phyloP scores from a whole-genome alignment of 2,888 invertebrate species.

The Pomacea canaliculata region DNA sequence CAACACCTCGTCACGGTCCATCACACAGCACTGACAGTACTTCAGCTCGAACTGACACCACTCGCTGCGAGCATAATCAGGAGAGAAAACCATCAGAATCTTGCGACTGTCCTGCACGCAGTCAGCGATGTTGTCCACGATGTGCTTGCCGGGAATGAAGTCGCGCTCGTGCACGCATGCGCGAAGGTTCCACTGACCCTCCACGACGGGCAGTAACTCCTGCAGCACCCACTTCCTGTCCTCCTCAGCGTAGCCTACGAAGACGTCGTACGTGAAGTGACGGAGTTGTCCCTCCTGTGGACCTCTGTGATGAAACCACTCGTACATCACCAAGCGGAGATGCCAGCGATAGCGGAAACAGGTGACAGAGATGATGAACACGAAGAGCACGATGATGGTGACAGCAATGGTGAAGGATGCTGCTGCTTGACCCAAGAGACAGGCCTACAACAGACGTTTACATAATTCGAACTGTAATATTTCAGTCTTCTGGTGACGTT shows the following conservation, averaged over 20 bases:
- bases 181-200: constrained; percentile 60
- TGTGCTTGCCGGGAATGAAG: constrained; percentile 79
- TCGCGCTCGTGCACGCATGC: constrained; percentile 80
- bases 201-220: constrained; percentile 77
- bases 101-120: constrained; percentile 79
- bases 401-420: constrained; percentile 27
- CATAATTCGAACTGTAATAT: not conserved
- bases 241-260: constrained; percentile 79
- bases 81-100: constrained; percentile 77
- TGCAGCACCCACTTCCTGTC: constrained; percentile 78
- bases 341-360: constrained; percentile 74
- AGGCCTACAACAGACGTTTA: constrained; percentile 15
- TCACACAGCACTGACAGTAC: constrained; percentile 27
- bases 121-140: constrained; percentile 79
- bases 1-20: constrained; percentile 58
- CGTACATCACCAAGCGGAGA: constrained; percentile 72
- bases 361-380: constrained; percentile 42
- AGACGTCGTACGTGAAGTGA: constrained; percentile 76
- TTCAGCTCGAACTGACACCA: constrained; percentile 44
- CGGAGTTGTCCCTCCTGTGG: not conserved
- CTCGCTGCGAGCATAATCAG: constrained; percentile 61
- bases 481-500: no score
- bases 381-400: constrained; percentile 27
- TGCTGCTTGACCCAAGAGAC: constrained; percentile 20
- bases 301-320: constrained; percentile 10